Evolutionary conservation across 2,888 invertebrate genomes (phyloP).

Genomic region (Mayetiola destructor): DNA sequence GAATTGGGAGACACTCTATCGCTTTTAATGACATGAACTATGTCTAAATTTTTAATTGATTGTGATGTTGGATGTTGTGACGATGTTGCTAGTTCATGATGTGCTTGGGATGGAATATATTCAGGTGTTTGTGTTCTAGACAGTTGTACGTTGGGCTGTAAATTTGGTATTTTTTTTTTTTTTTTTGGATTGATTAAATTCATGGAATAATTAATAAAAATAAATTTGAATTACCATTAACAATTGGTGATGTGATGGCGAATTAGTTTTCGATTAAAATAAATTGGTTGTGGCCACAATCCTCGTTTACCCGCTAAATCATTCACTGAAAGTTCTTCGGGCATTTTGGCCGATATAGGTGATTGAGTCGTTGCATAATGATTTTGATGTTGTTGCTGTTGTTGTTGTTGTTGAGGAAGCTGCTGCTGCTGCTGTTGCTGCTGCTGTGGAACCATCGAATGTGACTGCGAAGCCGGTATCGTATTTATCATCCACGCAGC

Average conservation of each 20-base stretch:
- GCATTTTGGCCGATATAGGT: background rate
- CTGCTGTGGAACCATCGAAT: background rate
- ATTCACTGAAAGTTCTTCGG: background rate
- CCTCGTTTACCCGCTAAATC: background rate
- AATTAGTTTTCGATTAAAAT: too few species aligned
- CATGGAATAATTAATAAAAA: too few species aligned
- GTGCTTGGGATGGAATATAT: background rate
- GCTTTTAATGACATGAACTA: too few species aligned
- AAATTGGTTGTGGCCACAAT: background rate
- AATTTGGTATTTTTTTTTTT: too few species aligned
- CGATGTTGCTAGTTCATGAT: constrained; percentile 20
- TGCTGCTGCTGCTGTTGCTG: constrained; percentile 8
- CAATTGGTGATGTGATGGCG: too few species aligned
- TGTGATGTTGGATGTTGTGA: constrained; percentile 22
- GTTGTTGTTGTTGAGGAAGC: background rate
- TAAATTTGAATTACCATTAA: too few species aligned
- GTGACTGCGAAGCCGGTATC: constrained; percentile 14
- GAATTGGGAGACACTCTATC: too few species aligned
- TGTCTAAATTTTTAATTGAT: too few species aligned
- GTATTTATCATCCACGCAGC: constrained; percentile 19
- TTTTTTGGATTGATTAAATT: too few species aligned
- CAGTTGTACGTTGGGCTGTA: too few species aligned
- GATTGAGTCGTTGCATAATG: background rate
- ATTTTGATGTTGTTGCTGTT: background rate
- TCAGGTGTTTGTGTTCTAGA: too few species aligned